phyloP scores from a whole-genome alignment of 2,888 invertebrate genomes.

The Lordiphosa fenestrarum region DNA sequence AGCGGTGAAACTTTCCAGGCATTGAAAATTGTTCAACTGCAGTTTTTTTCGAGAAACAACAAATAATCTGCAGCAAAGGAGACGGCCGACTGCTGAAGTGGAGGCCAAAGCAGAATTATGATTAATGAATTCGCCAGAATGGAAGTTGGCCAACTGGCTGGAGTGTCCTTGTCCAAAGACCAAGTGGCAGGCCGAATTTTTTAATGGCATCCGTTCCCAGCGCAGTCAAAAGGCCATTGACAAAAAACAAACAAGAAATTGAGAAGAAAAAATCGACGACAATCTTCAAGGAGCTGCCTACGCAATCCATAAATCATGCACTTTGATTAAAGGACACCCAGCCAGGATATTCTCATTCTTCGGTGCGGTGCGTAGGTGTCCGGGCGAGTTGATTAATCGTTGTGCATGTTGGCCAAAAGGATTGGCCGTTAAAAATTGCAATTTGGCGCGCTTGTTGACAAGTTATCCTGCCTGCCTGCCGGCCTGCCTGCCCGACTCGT shows the following conservation, averaged over 20 bases:
- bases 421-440: slow-evolving; percentile 64
- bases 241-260: slow-evolving; percentile 31
- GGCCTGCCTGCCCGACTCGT: slow-evolving; percentile 14
- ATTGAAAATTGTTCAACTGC: slow-evolving; percentile 64
- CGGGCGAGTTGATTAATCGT: slow-evolving; percentile 55
- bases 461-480: slow-evolving; percentile 34
- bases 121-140: slow-evolving; percentile 56
- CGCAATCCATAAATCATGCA: slow-evolving; percentile 55
- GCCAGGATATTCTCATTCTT: slow-evolving; percentile 16
- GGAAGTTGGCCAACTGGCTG: slow-evolving; percentile 60
- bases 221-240: slow-evolving; percentile 63
- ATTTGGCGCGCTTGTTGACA: slow-evolving; percentile 75
- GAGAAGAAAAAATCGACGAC: slow-evolving; percentile 21
- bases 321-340: slow-evolving; percentile 62
- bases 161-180: slow-evolving; percentile 20
- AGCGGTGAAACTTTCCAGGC: slow-evolving; percentile 42
- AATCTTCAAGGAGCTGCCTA: slow-evolving; percentile 36
- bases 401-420: slow-evolving; percentile 41
- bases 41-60: slow-evolving; percentile 48
- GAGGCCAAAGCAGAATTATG: slow-evolving; percentile 47
- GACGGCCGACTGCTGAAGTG: slow-evolving; percentile 38
- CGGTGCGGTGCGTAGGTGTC: slow-evolving; percentile 48
- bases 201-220: slow-evolving; percentile 58
- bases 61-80: slow-evolving; percentile 47
- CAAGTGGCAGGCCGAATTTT: slow-evolving; percentile 40